phyloP scores from a whole-genome alignment of 2,888 invertebrate genomes.

The Drosophila nigricruria region DNA sequence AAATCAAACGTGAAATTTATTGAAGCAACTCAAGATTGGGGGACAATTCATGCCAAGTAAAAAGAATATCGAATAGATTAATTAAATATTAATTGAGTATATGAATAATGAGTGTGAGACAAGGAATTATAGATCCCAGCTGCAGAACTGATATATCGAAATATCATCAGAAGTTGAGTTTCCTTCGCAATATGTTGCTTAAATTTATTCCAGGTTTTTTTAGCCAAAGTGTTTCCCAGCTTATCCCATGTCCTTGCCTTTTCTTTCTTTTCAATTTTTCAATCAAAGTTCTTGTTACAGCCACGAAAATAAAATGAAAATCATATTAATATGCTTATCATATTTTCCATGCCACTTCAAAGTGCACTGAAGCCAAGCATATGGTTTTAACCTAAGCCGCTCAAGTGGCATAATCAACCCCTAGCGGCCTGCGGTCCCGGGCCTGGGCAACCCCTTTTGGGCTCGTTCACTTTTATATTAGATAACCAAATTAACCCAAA shows the following conservation, averaged over 20 bases:
- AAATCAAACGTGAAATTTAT: conserved; percentile 28
- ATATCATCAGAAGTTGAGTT: not conserved
- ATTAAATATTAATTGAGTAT: not conserved
- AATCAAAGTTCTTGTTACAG: conserved; percentile 50
- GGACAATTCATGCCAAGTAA: not conserved
- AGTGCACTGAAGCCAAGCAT: conserved; percentile 68
- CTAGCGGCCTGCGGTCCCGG: conserved; percentile 8
- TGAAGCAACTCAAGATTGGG: not conserved
- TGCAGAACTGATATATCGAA: not conserved
- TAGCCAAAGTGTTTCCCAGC: not conserved
- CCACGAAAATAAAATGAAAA: conserved; percentile 24
- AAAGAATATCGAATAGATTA: no score
- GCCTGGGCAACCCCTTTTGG: conserved; percentile 35
- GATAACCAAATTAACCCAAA: conserved; percentile 60
- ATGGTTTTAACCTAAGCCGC: conserved; percentile 73
- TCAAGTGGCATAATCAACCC: conserved; percentile 75
- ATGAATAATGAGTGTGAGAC: not conserved
- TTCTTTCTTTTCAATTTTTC: conserved; percentile 26
- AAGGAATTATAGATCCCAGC: not conserved
- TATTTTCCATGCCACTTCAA: conserved; percentile 74
- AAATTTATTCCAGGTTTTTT: not conserved
- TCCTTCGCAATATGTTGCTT: not conserved
- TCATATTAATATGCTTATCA: conserved; percentile 63
- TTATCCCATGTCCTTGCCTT: conserved; percentile 21
- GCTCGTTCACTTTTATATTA: conserved; percentile 49